Percentiles rank a stretch among this genome's conserved stretches.
Conservation (phyloP, 2,797 vertebrate species). For the Gallinago nigripennis region DNA sequence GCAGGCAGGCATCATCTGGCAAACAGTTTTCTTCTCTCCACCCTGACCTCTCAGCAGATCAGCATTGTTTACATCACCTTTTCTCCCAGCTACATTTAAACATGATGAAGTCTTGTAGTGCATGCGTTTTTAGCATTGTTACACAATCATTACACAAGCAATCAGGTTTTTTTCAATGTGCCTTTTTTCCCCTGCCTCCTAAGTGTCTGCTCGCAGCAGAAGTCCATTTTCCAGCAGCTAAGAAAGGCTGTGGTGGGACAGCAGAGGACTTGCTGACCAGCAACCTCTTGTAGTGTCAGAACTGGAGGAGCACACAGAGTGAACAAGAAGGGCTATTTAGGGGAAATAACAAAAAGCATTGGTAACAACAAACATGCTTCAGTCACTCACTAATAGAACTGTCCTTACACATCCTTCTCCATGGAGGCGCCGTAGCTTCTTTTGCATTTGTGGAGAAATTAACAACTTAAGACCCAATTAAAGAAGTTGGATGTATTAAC, state of each 20-base stretch:
- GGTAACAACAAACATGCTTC: background rate
- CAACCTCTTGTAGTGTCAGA: background rate
- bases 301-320: background rate
- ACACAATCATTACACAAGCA: background rate
- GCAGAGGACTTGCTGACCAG: background rate
- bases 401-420: background rate
- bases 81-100: background rate
- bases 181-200: background rate
- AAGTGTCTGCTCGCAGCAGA: background rate
- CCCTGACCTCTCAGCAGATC: background rate
- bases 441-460: background rate
- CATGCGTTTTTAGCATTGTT: background rate
- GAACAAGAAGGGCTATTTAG: background rate
- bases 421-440: background rate
- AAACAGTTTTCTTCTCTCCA: background rate
- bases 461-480: background rate
- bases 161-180: background rate
- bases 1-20: background rate
- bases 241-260: background rate
- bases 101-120: background rate
- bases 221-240: background rate
- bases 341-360: background rate
- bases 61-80: background rate
- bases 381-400: background rate
- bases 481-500: background rate